Conservation (phyloP, 2,888 invertebrate species). For the Sympetrum striolatum region DNA sequence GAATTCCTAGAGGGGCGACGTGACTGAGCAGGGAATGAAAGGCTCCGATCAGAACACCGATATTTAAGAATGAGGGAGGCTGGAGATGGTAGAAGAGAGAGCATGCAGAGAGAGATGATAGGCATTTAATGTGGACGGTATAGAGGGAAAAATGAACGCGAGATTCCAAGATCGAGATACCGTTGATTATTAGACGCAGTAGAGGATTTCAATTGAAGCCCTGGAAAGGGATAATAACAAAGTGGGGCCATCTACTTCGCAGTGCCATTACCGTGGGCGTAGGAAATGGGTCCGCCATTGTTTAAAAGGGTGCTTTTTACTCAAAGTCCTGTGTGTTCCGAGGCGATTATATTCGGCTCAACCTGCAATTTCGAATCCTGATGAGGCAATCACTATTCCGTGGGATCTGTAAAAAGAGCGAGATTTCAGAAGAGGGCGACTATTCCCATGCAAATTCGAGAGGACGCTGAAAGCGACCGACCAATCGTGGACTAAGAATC, state of each 20-base stretch:
- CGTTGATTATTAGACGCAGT: not conserved
- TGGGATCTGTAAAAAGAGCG: not conserved
- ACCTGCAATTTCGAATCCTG: not conserved
- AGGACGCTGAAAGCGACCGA: not conserved
- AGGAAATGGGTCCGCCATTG: not conserved
- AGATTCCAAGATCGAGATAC: not conserved
- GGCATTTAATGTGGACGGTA: not conserved
- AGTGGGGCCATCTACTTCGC: not conserved
- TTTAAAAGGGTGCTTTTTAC: not conserved
- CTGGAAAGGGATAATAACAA: not conserved
- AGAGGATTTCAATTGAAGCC: not conserved
- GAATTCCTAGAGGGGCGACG: not conserved
- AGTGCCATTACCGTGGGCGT: not conserved
- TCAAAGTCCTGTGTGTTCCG: not conserved
- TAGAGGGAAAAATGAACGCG: not conserved
- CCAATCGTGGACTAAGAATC: not conserved
- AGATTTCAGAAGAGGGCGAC: not conserved
- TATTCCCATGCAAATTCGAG: not conserved
- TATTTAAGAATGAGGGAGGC: too few relatives aligned
- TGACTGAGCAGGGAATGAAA: not conserved
- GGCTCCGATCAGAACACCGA: too few relatives aligned
- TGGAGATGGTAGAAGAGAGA: not conserved
- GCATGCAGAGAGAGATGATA: not conserved
- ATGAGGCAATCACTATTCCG: not conserved
- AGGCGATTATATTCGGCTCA: not conserved